phyloP scores from a whole-genome alignment of 2,888 invertebrate genomes.

The Acrocyrtus sp. region DNA sequence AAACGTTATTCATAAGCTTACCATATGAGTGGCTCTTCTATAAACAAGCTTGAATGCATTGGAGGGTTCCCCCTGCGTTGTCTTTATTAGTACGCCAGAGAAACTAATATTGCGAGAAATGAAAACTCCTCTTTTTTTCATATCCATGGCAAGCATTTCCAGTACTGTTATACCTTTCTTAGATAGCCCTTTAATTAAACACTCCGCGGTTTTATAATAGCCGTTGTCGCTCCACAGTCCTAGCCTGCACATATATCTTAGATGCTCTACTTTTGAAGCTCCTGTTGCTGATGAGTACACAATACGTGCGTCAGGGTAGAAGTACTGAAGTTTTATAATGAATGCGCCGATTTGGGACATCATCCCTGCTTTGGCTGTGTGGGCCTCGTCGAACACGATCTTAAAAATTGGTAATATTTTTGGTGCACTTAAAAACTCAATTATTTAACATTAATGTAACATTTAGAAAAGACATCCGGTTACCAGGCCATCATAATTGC shows the following conservation, averaged over 20 bases:
- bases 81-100: neutral
- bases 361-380: neutral
- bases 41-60: too few relatives aligned
- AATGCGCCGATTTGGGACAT: neutral
- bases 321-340: neutral
- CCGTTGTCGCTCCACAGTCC: neutral
- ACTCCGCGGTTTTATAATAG: neutral
- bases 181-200: neutral
- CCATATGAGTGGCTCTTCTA: too few relatives aligned
- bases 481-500: neutral
- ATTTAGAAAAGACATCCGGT: neutral
- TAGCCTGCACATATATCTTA: neutral
- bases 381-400: slow-evolving; percentile 3
- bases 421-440: neutral
- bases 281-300: slow-evolving; percentile 9
- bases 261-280: neutral
- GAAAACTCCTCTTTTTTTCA: slow-evolving; percentile 1
- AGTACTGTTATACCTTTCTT: neutral
- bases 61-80: too few relatives aligned
- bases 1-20: too few relatives aligned
- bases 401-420: neutral
- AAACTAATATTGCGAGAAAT: neutral
- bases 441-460: neutral
- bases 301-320: neutral
- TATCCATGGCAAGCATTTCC: neutral